Percentiles rank a stretch among this genome's conserved stretches.
These are phyloP conservation scores for Cheilosia vulpina DNA, from an alignment of 2,888 invertebrate species.

Conservation along the genomic window DNA sequence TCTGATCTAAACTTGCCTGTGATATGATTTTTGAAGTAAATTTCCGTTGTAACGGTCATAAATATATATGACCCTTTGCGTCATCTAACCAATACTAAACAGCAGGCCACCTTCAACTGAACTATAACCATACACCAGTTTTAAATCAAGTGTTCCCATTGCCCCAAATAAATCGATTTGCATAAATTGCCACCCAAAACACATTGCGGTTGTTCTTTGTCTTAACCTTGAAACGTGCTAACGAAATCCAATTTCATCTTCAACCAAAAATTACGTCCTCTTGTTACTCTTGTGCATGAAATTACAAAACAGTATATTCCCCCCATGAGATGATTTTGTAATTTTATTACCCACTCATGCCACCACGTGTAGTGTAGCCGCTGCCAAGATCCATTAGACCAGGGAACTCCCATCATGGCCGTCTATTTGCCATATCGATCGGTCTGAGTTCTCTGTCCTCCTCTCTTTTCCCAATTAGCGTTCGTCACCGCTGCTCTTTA, in stretches of 20 bases:
- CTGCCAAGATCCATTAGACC: conserved; percentile 57
- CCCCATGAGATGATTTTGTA: conserved; percentile 48
- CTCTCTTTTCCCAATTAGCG: conserved; percentile 4
- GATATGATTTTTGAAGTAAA: no score
- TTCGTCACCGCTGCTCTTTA: conserved; percentile 45
- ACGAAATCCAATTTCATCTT: conserved; percentile 60
- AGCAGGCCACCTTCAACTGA: no score
- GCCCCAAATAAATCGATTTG: conserved; percentile 34
- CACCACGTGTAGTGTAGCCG: conserved; percentile 28
- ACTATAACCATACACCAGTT: neutral
- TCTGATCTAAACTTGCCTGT: no score
- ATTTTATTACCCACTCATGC: conserved; percentile 59
- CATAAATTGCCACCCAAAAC: conserved; percentile 12
- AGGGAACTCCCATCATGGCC: conserved; percentile 35
- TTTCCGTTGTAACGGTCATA: no score
- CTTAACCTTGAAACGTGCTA: conserved; percentile 63
- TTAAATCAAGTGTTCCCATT: neutral
- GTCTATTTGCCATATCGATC: conserved; percentile 49
- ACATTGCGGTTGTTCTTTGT: conserved; percentile 28
- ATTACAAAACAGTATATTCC: conserved; percentile 54
- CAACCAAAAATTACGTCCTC: conserved; percentile 15
- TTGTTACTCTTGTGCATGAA: conserved; percentile 49
- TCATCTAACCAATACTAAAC: neutral
- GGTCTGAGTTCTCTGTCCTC: neutral
- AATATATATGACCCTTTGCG: neutral